Conservation (phyloP, 2,113 vertebrate genomes). For the Peromyscus maniculatus region DNA sequence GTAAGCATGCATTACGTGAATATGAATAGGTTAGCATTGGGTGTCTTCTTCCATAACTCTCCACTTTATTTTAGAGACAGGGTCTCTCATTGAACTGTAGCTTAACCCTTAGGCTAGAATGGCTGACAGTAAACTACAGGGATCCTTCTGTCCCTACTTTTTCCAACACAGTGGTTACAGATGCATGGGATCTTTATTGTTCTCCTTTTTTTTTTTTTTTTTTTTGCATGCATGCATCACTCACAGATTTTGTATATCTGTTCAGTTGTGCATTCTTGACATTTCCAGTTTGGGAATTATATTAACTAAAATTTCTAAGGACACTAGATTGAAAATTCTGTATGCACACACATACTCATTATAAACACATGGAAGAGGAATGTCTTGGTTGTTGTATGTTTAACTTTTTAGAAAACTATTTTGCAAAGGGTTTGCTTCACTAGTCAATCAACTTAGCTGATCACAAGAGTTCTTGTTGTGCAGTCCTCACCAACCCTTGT, state of each 20-base stretch:
- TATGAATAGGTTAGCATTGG: not conserved
- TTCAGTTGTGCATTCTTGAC: not conserved
- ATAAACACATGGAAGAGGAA: not conserved
- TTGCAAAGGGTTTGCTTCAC: not conserved
- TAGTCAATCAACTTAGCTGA: not conserved
- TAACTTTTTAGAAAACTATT: not conserved
- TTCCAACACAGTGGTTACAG: not conserved
- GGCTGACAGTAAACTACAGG: not conserved
- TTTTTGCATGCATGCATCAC: not conserved
- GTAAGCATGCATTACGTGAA: not conserved
- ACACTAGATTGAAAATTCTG: not conserved
- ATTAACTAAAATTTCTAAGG: not conserved
- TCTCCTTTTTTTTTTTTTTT: not conserved
- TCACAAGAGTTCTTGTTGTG: not conserved
- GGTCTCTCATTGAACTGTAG: not conserved
- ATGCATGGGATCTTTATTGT: not conserved
- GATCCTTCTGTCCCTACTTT: too few relatives aligned
- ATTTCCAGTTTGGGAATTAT: not conserved
- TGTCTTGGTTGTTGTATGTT: not conserved
- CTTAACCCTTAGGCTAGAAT: not conserved
- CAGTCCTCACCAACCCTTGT: not conserved
- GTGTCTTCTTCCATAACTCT: not conserved
- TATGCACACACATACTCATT: not conserved
- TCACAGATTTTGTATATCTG: not conserved
- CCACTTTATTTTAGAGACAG: not conserved